A percentile compares a stretch with the other conserved stretches of the same genome.
phyloP scores from a whole-genome alignment of 2,888 invertebrate genomes.

The Buathra laborator region DNA sequence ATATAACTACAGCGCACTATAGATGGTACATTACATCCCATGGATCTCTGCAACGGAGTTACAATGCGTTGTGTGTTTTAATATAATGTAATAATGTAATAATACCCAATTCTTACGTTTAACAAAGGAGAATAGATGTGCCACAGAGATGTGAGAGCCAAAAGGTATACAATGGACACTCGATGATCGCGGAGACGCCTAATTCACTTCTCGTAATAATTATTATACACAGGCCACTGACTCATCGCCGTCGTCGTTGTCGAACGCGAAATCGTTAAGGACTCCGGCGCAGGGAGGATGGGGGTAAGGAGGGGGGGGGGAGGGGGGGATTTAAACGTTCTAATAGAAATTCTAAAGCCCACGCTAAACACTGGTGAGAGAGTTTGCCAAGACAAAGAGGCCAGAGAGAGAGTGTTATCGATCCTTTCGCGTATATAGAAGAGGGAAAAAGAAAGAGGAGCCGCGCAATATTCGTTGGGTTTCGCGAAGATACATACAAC shows the following conservation, averaged over 20 bases:
- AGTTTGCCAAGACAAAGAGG: conserved; percentile 30
- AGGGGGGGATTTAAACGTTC: conserved; percentile 40
- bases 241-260: conserved; percentile 53
- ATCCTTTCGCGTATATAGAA: conserved; percentile 34
- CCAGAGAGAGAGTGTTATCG: conserved; percentile 32
- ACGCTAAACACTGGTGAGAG: conserved; percentile 58
- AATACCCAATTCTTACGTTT: conserved; percentile 56
- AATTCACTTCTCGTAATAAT: conserved; percentile 60
- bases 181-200: conserved; percentile 54
- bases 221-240: conserved; percentile 58
- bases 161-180: conserved; percentile 58
- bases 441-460: conserved; percentile 38
- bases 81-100: conserved; percentile 41
- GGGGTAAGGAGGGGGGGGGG: background rate
- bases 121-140: conserved; percentile 59
- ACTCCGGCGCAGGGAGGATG: background rate
- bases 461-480: conserved; percentile 34
- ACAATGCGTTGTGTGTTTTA: conserved; percentile 33
- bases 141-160: conserved; percentile 37
- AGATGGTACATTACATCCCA: conserved; percentile 12
- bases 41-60: conserved; percentile 30
- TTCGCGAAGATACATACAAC: conserved; percentile 10
- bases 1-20: conserved; percentile 5
- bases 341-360: conserved; percentile 65
- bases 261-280: conserved; percentile 58